phyloP scores from a whole-genome alignment of 2,888 invertebrate species.

The Platypus cylindrus region DNA sequence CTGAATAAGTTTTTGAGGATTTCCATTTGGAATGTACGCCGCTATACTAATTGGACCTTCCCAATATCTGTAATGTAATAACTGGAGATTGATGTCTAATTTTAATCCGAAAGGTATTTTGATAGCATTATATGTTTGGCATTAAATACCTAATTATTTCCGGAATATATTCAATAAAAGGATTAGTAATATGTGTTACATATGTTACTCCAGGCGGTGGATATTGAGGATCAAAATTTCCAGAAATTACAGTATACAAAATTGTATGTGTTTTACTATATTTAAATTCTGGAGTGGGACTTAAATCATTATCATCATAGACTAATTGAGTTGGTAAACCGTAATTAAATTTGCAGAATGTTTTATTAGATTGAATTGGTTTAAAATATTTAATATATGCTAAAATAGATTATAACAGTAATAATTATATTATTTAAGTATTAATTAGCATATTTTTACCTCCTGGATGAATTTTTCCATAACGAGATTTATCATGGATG shows the following conservation, averaged over 20 bases:
- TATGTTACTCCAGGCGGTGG: slow-evolving; percentile 56
- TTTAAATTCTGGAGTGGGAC: slow-evolving; percentile 47
- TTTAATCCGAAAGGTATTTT: neutral
- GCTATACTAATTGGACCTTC: slow-evolving; percentile 59
- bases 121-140: neutral
- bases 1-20: slow-evolving; percentile 46
- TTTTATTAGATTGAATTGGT: slow-evolving; percentile 33
- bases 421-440: neutral
- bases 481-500: too few relatives aligned
- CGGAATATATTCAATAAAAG: slow-evolving; percentile 53
- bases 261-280: slow-evolving; percentile 45
- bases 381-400: slow-evolving; percentile 14
- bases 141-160: slow-evolving; percentile 42
- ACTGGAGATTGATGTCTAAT: too few relatives aligned
- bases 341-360: slow-evolving; percentile 48
- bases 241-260: slow-evolving; percentile 46
- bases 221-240: slow-evolving; percentile 34
- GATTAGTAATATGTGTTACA: slow-evolving; percentile 60
- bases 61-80: slow-evolving; percentile 43
- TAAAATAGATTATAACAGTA: slow-evolving; percentile 2
- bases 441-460: too few relatives aligned
- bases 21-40: slow-evolving; percentile 53
- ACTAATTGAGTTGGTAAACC: slow-evolving; percentile 42
- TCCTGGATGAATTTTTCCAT: too few relatives aligned
- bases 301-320: slow-evolving; percentile 37